These are phyloP conservation scores for Mormyrus hasselquistii DNA, from an alignment of 2,797 vertebrate species.

Conservation along the genomic window DNA sequence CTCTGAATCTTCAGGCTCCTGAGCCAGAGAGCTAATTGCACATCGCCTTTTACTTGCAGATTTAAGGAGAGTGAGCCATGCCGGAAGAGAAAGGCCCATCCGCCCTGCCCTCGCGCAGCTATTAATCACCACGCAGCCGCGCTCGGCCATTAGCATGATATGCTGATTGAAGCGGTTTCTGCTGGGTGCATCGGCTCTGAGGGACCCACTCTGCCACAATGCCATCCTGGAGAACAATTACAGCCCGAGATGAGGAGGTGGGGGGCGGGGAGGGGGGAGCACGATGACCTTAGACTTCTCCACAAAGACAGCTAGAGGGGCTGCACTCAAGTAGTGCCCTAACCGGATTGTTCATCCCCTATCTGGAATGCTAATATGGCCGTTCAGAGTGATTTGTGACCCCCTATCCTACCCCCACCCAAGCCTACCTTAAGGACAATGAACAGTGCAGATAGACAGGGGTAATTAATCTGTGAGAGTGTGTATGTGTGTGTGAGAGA, in stretches of 20 bases:
- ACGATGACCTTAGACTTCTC: constrained; percentile 68
- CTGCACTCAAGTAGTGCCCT: constrained; percentile 33
- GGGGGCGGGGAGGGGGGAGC: constrained; percentile 43
- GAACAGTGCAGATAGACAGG: not conserved
- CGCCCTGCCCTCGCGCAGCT: constrained; percentile 75
- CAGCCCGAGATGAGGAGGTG: not conserved
- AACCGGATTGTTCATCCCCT: constrained; percentile 30
- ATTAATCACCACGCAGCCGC: constrained; percentile 82
- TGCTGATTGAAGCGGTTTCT: constrained; percentile 84
- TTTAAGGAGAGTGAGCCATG: constrained; percentile 80
- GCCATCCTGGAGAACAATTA: constrained; percentile 58
- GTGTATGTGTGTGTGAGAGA: not conserved
- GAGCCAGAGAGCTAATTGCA: constrained; percentile 76
- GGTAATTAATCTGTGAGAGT: constrained; percentile 7
- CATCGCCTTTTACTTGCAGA: constrained; percentile 80
- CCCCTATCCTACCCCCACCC: not conserved
- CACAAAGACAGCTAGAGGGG: constrained; percentile 44
- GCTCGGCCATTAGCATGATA: constrained; percentile 78
- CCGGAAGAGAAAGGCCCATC: constrained; percentile 81
- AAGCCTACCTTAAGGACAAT: constrained; percentile 6
- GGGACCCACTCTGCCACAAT: constrained; percentile 66
- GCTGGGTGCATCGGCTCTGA: constrained; percentile 76
- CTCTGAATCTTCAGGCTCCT: constrained; percentile 50
- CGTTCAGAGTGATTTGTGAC: not conserved
- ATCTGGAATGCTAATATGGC: constrained; percentile 28